phyloP scores from a whole-genome alignment of 2,113 vertebrate genomes.

The Lota lota region DNA sequence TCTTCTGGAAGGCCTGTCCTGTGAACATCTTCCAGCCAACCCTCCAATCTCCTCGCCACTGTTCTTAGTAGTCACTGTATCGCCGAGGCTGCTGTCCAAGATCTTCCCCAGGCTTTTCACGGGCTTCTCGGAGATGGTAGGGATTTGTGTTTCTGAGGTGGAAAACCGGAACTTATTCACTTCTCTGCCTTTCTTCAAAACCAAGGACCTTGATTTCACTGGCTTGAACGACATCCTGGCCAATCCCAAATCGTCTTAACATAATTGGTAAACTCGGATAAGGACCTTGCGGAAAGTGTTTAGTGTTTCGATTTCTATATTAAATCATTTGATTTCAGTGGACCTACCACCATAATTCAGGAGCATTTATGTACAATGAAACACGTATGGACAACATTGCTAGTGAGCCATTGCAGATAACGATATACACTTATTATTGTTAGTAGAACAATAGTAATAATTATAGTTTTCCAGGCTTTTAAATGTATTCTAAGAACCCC shows the following conservation, averaged over 20 bases:
- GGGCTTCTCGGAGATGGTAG: neutral
- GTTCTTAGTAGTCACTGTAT: neutral
- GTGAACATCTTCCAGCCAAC: conserved; percentile 4
- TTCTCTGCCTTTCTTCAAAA: conserved; percentile 16
- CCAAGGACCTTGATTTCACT: conserved; percentile 9
- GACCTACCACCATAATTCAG: too few relatives aligned
- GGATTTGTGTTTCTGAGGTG: neutral
- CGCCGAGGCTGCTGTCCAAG: neutral
- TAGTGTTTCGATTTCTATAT: too few relatives aligned
- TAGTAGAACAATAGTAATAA: too few relatives aligned
- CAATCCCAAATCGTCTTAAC: neutral
- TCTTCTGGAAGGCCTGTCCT: conserved; percentile 8
- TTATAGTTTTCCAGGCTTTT: too few relatives aligned
- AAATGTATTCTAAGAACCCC: too few relatives aligned
- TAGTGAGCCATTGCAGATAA: too few relatives aligned
- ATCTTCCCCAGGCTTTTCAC: neutral
- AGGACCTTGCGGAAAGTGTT: too few relatives aligned
- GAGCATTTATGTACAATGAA: too few relatives aligned
- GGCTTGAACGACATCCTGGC: conserved; percentile 12
- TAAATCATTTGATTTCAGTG: too few relatives aligned
- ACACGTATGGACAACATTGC: too few relatives aligned
- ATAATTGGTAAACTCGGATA: too few relatives aligned
- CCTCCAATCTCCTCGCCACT: conserved; percentile 8
- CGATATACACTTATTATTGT: too few relatives aligned
- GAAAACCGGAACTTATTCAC: neutral